Evolutionary conservation across 1,140 invertebrate genomes (phyloP), one percentile per base, ranked within the genome.

Genomic region (Calephelis nemesis): DNA sequence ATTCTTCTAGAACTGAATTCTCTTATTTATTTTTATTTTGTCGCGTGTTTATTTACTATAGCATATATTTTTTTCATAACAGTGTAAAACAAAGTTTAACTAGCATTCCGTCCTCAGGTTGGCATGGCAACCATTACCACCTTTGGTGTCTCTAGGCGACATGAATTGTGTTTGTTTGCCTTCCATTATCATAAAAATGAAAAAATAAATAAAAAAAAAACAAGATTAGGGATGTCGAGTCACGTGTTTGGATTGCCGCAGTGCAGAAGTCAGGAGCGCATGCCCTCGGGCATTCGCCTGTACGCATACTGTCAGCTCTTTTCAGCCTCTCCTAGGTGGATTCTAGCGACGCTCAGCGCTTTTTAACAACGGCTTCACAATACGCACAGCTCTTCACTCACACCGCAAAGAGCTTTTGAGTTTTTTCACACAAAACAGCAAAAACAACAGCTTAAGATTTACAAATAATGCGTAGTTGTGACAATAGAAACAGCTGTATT

Each of bases 201-300:
- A 30, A 4, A 30, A 30, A 2, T 4, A 30, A 30, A 0, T 30
- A 4, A 0, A 30, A 30, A 30, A 1, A 30, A 30, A 30, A 4
- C 42, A 0, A 1, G 8, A 69, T 60, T 65, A 19, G 48, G 47
- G 19, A 68, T 69, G 42, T 64, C 13, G 42, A 4, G 40, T 10
- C 30, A 65, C 47, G 63, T 58, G 40, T 65, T 67, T 71, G 69
- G 73, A 68, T 69, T 87, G 83, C 75, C 84, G 87, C 85, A 89
- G 81, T 88, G 85, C 87, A 84, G 85, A 75, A 77, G 77, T 77
- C 87, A 84, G 85, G 76, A 77, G 77, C 78, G 75, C 78, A 76
- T 70, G 79, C 71, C 77, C 65, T 69, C 52, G 19, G 40, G 65
- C 45, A 11, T 13, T 67, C 49, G 52, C 40, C 45, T 54, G 50